Evolutionary conservation across 1,140 invertebrate species (phyloP).

Genomic region (Diabrotica undecimpunctata): DNA sequence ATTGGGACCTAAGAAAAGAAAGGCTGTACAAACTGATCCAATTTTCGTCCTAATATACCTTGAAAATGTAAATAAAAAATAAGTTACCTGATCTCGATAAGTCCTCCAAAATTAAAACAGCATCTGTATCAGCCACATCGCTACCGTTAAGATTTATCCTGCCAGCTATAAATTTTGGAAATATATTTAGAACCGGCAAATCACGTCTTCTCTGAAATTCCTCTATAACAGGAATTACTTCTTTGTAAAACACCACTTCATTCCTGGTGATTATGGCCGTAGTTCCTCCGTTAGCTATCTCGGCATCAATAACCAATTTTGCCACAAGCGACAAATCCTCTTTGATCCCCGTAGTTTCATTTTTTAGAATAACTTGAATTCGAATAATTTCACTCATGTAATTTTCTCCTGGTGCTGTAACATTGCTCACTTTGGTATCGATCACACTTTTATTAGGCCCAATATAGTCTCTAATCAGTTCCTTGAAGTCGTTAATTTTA

Average conservation of each 20-base stretch:
- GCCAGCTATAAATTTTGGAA: slow-evolving; percentile 34
- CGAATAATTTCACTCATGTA: slow-evolving; percentile 56
- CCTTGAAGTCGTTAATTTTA: slow-evolving; percentile 2
- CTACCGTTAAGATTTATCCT: slow-evolving; percentile 32
- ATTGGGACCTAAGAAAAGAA: too few relatives aligned
- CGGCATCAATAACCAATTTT: slow-evolving; percentile 47
- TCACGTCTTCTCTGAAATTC: slow-evolving; percentile 32
- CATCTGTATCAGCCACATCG: slow-evolving; percentile 38
- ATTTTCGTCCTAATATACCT: too few relatives aligned
- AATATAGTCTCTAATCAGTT: not conserved
- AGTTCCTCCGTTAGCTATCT: slow-evolving; percentile 45
- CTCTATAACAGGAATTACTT: slow-evolving; percentile 31
- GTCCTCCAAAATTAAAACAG: slow-evolving; percentile 48
- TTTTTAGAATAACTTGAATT: slow-evolving; percentile 41
- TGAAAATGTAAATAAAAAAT: not conserved
- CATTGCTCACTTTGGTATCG: slow-evolving; percentile 20
- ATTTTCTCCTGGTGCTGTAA: slow-evolving; percentile 58
- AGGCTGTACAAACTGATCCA: too few relatives aligned
- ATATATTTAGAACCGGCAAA: slow-evolving; percentile 23
- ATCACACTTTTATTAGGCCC: not conserved
- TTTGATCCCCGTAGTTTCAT: slow-evolving; percentile 22
- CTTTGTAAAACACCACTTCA: slow-evolving; percentile 38
- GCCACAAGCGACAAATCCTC: slow-evolving; percentile 46
- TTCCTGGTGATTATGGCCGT: slow-evolving; percentile 45
- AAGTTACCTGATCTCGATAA: slow-evolving; percentile 37